These are phyloP conservation scores for Elaphurus davidianus DNA, from an alignment of 2,113 vertebrate species.

Conservation along the genomic window DNA sequence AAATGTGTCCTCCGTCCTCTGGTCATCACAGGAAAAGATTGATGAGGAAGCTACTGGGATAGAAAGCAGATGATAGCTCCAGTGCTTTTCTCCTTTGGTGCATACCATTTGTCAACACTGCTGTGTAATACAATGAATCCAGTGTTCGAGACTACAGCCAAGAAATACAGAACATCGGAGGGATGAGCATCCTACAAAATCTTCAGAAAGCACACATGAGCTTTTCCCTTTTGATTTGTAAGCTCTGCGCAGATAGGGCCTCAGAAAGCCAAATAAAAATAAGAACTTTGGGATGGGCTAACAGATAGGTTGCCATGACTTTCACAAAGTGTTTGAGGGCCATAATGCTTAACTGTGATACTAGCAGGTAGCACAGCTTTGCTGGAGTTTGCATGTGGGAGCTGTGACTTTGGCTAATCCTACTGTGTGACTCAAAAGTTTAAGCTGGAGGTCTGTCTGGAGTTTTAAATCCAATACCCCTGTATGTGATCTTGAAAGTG, in stretches of 20 bases:
- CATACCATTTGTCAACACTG: background rate
- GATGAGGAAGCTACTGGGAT: slow-evolving; percentile 33
- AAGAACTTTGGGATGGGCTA: background rate
- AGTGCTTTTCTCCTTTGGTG: background rate
- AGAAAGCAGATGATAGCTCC: background rate
- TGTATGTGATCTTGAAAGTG: background rate
- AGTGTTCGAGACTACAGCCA: slow-evolving; percentile 29
- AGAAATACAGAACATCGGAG: background rate
- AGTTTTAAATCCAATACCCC: background rate
- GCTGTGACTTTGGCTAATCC: background rate
- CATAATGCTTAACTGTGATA: background rate
- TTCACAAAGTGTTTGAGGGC: background rate
- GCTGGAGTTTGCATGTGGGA: background rate
- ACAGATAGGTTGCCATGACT: background rate
- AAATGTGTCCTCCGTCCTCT: background rate
- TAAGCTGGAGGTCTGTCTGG: background rate
- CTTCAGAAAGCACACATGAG: background rate
- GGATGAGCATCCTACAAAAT: background rate
- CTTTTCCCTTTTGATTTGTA: slow-evolving; percentile 27
- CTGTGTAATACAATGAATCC: slow-evolving; percentile 32
- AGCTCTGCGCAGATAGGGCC: background rate
- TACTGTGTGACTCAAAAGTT: background rate
- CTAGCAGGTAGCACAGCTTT: background rate
- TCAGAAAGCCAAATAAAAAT: slow-evolving; percentile 17
- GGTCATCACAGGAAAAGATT: slow-evolving; percentile 55